Evolutionary conservation across 1,140 invertebrate species (phyloP), one percentile per base, ranked within the genome.

Genomic region (Drosophila quadrilineata): DNA sequence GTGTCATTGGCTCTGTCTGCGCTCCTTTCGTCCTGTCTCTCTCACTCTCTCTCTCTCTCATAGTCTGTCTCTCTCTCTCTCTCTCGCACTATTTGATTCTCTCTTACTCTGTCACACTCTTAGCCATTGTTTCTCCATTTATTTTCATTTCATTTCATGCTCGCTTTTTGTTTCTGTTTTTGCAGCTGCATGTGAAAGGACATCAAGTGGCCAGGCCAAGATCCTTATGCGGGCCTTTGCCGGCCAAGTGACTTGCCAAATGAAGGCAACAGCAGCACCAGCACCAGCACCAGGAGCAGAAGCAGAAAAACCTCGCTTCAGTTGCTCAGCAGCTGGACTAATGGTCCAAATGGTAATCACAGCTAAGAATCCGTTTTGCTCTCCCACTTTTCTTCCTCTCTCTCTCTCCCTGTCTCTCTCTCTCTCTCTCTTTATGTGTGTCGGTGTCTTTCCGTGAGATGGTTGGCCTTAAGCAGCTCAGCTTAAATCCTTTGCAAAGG

Each of bases 321-420:
- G 43, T 41, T 28, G 56, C 21, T 36, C 28, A 2, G 29, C 14
- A n/a, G n/a, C 19, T 45, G 35, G 16, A 43, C 62, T 65, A 65
- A 65, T 65, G 62, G 62, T 38, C 45, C 62, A 31, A 65, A 59
- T 50, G 45, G 54, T 49, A 65, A 65, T 65, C 56, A 40, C 58
- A 35, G 21, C 29, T 14, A 26, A 41, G 31, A 53, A 53, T 41
- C n/a, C 41, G 54, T n/a, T 50, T 19, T 4, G 4, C 1, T 14
- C 2, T 2, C 2, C n/a, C 29, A 4, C 5, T 8, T n/a, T 9
- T n/a, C 36, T 6, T 8, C 6, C 38, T 41, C 19, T 10, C 38
- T 21, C 8, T 21, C 19, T 21, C n/a, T n/a, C 38, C 2, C 33
- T 16, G 22, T 3, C 24, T 8, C 21, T 5, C 40, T 26, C 1